These are phyloP conservation scores for Pristionchus maxplancki DNA, from an alignment of 2,888 invertebrate genomes.

Conservation along the genomic window DNA sequence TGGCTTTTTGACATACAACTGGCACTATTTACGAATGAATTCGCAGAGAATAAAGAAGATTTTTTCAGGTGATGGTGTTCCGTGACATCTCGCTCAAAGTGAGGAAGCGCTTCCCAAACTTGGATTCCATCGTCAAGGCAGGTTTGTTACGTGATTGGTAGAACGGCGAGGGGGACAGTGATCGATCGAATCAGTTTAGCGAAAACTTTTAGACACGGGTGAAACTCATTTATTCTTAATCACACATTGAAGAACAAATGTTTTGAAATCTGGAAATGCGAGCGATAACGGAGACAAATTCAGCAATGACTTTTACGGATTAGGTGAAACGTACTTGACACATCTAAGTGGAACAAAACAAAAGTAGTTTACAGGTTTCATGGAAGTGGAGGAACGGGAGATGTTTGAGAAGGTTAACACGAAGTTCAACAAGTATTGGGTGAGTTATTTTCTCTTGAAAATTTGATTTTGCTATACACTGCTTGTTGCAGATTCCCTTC, in stretches of 20 bases:
- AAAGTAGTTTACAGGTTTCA: constrained; percentile 62
- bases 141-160: constrained; percentile 23
- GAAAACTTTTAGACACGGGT: neutral
- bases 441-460: constrained; percentile 32
- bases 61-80: constrained; percentile 47
- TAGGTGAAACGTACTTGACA: neutral
- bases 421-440: constrained; percentile 71
- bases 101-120: constrained; percentile 42
- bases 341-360: neutral
- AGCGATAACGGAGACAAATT: too few relatives aligned
- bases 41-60: neutral
- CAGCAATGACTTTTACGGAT: too few relatives aligned
- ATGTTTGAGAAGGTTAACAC: constrained; percentile 59
- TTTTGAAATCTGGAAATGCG: too few relatives aligned
- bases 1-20: neutral
- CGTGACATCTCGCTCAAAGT: constrained; percentile 51
- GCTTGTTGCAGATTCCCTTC: constrained; percentile 60
- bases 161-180: too few relatives aligned
- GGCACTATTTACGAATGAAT: neutral
- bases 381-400: constrained; percentile 67
- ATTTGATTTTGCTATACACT: too few relatives aligned
- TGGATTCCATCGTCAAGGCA: constrained; percentile 50
- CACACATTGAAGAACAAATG: neutral
- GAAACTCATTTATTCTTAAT: neutral
- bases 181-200: neutral